Percentiles rank a stretch among this genome's conserved stretches.
These are phyloP conservation scores for Hypolimnas misippus DNA, from an alignment of 2,888 invertebrate genomes.

Conservation along the genomic window DNA sequence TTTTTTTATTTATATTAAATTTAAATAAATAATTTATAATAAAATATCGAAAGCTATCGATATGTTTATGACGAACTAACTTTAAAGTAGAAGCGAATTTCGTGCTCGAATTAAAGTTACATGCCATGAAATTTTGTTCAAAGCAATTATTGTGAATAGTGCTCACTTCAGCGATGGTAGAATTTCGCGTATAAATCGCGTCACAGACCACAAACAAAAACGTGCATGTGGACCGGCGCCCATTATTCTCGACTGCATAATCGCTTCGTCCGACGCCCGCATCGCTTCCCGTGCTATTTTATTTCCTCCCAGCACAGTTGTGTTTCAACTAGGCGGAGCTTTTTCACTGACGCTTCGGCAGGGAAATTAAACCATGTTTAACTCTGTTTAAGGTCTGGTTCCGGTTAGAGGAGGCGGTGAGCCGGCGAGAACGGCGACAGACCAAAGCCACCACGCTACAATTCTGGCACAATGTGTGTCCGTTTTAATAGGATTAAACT, in stretches of 20 bases:
- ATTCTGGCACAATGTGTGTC: slow-evolving; percentile 80
- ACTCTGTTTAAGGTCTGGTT: slow-evolving; percentile 81
- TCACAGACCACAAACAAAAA: slow-evolving; percentile 84
- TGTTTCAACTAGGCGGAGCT: slow-evolving; percentile 78
- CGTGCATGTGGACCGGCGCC: slow-evolving; percentile 83
- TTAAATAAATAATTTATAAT: too few species aligned
- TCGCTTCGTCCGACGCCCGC: slow-evolving; percentile 84
- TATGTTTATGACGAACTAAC: slow-evolving; percentile 42
- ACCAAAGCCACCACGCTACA: slow-evolving; percentile 79
- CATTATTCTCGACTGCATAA: slow-evolving; percentile 85
- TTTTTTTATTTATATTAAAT: too few species aligned
- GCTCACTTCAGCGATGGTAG: slow-evolving; percentile 81
- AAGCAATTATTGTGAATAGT: slow-evolving; percentile 83
- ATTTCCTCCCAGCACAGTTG: slow-evolving; percentile 80
- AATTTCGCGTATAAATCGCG: slow-evolving; percentile 83
- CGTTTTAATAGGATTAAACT: slow-evolving; percentile 82
- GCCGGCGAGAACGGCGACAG: slow-evolving; percentile 77
- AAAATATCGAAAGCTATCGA: slow-evolving; percentile 9
- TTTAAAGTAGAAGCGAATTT: slow-evolving; percentile 45
- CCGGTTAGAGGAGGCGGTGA: slow-evolving; percentile 70
- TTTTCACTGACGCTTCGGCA: slow-evolving; percentile 66
- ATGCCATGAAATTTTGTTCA: slow-evolving; percentile 73
- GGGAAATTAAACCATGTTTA: slow-evolving; percentile 82
- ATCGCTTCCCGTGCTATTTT: slow-evolving; percentile 83
- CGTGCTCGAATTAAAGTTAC: slow-evolving; percentile 65